Conservation (phyloP, 1,140 invertebrate species). For the Trichonephila inaurata region DNA sequence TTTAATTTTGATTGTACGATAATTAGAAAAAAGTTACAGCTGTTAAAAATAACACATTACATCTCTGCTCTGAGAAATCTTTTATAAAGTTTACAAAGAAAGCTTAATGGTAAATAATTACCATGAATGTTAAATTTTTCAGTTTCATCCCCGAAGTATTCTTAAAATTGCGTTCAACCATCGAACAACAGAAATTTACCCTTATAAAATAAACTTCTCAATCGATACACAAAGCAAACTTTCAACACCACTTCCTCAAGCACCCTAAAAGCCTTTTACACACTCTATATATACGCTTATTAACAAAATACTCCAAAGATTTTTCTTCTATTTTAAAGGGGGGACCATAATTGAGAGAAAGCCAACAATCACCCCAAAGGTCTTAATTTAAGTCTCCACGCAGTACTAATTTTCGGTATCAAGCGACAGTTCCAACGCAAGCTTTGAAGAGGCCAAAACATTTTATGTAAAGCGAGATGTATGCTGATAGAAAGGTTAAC, state of each 20-base stretch:
- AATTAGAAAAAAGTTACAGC: too few relatives aligned
- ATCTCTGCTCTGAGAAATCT: too few relatives aligned
- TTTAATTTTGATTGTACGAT: too few relatives aligned
- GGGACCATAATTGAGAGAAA: background rate
- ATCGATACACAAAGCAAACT: background rate
- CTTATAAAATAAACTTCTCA: background rate
- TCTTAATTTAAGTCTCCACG: constrained; percentile 27
- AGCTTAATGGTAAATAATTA: too few relatives aligned
- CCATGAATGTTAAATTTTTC: too few relatives aligned
- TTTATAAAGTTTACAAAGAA: too few relatives aligned
- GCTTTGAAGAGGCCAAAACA: constrained; percentile 14
- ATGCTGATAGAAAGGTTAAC: constrained; percentile 30
- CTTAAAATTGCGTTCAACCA: too few relatives aligned
- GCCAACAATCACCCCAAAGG: background rate
- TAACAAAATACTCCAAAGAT: background rate
- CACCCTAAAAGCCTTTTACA: background rate
- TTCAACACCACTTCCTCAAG: background rate
- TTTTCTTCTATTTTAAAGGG: constrained; percentile 5
- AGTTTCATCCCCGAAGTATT: too few relatives aligned
- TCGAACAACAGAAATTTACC: background rate
- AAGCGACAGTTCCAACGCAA: background rate
- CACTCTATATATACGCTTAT: constrained; percentile 11
- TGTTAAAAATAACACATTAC: too few relatives aligned
- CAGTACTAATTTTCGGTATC: constrained; percentile 2
- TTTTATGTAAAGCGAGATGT: constrained; percentile 17